phyloP scores from a whole-genome alignment of 2,113 vertebrate species.

The Stegostoma tigrinum region DNA sequence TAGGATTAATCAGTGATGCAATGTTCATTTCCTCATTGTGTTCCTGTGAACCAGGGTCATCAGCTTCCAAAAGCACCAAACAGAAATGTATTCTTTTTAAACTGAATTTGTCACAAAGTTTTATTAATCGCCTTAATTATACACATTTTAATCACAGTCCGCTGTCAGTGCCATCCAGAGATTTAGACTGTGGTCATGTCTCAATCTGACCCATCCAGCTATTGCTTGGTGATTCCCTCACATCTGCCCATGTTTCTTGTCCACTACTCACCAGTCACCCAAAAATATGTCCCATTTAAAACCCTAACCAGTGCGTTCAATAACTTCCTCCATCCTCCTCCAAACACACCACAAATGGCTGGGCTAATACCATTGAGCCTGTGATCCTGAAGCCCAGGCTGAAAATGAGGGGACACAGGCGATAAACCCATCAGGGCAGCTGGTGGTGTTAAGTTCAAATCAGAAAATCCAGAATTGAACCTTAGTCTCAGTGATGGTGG shows the following conservation, averaged over 20 bases:
- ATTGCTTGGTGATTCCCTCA: neutral
- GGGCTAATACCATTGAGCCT: too few relatives aligned
- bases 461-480: too few relatives aligned
- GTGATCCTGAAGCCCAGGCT: too few relatives aligned
- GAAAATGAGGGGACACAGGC: too few relatives aligned
- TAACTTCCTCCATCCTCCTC: neutral
- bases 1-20: neutral
- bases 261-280: neutral
- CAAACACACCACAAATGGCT: neutral
- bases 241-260: neutral
- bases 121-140: constrained; percentile 11
- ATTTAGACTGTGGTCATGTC: neutral
- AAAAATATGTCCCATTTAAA: neutral
- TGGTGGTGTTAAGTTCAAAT: too few relatives aligned
- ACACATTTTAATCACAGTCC: constrained; percentile 3
- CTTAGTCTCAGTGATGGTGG: too few relatives aligned
- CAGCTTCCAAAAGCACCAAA: neutral
- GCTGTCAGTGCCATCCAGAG: neutral
- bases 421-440: too few relatives aligned
- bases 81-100: neutral
- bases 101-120: neutral
- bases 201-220: neutral
- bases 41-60: neutral
- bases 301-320: neutral
- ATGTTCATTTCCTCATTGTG: neutral